These are phyloP conservation scores for Brachionus plicatilis DNA, from an alignment of 1,140 invertebrate genomes.

Conservation along the genomic window DNA sequence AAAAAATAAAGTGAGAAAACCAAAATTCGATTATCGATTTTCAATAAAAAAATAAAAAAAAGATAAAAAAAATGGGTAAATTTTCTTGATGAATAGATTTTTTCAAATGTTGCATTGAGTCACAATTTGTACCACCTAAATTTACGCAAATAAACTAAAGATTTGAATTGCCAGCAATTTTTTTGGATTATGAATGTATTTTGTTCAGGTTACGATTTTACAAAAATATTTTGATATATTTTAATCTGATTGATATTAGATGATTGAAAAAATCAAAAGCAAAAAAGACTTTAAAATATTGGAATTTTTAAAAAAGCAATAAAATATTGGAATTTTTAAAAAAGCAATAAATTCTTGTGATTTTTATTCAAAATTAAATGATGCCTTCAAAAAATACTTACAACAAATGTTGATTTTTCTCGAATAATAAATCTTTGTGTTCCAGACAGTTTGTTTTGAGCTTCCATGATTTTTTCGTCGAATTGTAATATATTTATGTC, in stretches of 20 bases:
- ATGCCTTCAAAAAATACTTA: background rate
- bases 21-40: too few species aligned
- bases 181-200: too few species aligned
- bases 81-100: too few species aligned
- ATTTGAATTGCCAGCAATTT: background rate
- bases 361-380: background rate
- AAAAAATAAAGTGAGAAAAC: too few species aligned
- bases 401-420: conserved; percentile 22
- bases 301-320: background rate
- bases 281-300: background rate
- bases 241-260: background rate
- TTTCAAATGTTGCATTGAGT: too few species aligned
- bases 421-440: conserved; percentile 12
- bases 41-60: too few species aligned
- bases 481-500: background rate
- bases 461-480: conserved; percentile 32
- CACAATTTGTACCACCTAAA: too few species aligned
- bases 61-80: too few species aligned
- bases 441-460: background rate
- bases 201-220: too few species aligned
- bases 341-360: background rate
- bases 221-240: background rate
- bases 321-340: too few species aligned
- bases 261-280: too few species aligned
- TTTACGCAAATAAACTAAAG: background rate